Conservation (phyloP, 2,797 vertebrate species). For the Mareca penelope region DNA sequence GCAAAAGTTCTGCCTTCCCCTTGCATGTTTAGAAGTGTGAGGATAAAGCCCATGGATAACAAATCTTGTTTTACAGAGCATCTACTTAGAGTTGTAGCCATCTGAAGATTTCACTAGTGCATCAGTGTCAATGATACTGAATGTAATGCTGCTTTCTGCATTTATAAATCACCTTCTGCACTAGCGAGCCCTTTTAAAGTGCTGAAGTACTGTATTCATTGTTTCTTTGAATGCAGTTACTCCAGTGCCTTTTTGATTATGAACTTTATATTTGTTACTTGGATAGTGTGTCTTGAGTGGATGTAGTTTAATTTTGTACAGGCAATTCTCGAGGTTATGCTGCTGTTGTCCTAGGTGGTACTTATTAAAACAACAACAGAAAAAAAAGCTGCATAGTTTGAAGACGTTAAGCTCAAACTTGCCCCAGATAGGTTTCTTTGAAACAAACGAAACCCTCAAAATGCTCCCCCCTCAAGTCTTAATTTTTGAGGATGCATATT, state of each 20-base stretch:
- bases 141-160: not conserved
- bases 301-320: slow-evolving; percentile 35
- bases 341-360: not conserved
- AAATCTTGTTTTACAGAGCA: not conserved
- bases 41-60: not conserved
- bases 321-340: slow-evolving; percentile 9
- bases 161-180: not conserved
- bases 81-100: fast-evolving
- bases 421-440: not conserved
- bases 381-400: not conserved
- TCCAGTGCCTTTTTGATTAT: not conserved
- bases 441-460: not conserved
- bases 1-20: not conserved
- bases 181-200: not conserved
- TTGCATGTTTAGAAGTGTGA: not conserved
- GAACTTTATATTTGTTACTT: not conserved
- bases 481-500: not conserved
- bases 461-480: not conserved
- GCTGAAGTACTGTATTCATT: not conserved
- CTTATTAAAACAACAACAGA: not conserved
- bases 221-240: not conserved
- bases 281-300: not conserved
- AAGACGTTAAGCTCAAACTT: not conserved
- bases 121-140: fast-evolving
- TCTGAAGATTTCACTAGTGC: not conserved